These are phyloP conservation scores for Sturnira hondurensis DNA, from an alignment of 2,113 vertebrate genomes.

Conservation along the genomic window DNA sequence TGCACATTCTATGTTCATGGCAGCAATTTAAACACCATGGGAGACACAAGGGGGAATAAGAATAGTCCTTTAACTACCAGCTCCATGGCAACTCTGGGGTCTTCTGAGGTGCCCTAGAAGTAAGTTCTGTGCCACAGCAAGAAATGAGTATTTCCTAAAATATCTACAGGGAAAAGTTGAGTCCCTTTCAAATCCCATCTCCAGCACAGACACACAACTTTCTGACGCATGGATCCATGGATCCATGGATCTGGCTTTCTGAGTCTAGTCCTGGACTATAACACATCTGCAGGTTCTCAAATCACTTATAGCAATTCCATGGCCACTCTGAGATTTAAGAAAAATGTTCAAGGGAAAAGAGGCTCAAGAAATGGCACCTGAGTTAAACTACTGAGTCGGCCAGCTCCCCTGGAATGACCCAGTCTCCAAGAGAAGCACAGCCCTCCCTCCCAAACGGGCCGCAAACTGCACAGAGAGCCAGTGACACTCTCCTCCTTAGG, in stretches of 20 bases:
- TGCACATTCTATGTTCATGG: background rate
- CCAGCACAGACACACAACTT: background rate
- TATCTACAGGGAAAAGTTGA: background rate
- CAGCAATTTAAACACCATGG: background rate
- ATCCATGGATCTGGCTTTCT: background rate
- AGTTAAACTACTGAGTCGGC: background rate
- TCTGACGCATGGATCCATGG: background rate
- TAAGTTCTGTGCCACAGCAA: background rate
- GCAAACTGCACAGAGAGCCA: background rate
- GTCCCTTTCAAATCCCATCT: background rate
- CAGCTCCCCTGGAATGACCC: background rate
- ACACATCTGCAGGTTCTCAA: background rate
- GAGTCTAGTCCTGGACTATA: background rate
- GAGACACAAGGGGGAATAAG: background rate
- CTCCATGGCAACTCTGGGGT: background rate
- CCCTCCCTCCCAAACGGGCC: background rate
- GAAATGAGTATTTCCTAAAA: background rate
- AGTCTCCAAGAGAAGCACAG: background rate
- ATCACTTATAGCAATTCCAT: background rate
- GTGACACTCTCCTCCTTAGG: background rate
- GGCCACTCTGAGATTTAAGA: background rate
- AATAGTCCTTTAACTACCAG: background rate
- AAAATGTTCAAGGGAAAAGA: background rate
- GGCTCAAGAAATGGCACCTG: background rate
- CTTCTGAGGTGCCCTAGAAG: background rate